A percentile compares a stretch with the other conserved stretches of the same genome.
Conservation (phyloP, 2,888 invertebrate species). For the Metellina segmentata region DNA sequence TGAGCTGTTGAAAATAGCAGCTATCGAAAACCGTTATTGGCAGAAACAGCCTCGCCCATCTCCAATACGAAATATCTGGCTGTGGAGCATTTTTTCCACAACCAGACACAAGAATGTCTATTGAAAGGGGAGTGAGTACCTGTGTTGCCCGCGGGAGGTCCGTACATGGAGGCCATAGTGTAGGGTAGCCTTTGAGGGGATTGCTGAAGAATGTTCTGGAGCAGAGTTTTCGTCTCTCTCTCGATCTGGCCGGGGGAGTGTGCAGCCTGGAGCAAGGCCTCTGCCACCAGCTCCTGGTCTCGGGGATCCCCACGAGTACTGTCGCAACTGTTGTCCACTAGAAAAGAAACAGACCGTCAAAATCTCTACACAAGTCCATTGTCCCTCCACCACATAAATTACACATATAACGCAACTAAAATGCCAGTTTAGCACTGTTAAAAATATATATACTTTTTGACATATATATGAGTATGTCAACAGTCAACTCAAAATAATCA, state of each 20-base stretch:
- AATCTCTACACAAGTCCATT: no score
- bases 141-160: conserved; percentile 45
- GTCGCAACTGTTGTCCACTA: conserved; percentile 73
- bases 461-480: no score
- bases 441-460: no score
- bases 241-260: conserved; percentile 35
- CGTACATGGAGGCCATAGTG: conserved; percentile 54
- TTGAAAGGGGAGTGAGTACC: conserved; percentile 11
- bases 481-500: no score
- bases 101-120: background rate
- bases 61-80: no score
- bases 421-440: no score
- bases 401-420: no score
- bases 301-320: conserved; percentile 67
- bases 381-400: no score
- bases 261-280: conserved; percentile 18
- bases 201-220: conserved; percentile 80
- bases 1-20: no score
- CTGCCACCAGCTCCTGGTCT: conserved; percentile 58
- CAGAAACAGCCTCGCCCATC: no score
- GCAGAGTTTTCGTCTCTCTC: conserved; percentile 77
- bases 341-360: background rate
- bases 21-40: no score
- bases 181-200: conserved; percentile 66
- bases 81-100: background rate